Evolutionary conservation across 2,797 vertebrate genomes (phyloP).

Genomic region (Craterocephalus amniculus): DNA sequence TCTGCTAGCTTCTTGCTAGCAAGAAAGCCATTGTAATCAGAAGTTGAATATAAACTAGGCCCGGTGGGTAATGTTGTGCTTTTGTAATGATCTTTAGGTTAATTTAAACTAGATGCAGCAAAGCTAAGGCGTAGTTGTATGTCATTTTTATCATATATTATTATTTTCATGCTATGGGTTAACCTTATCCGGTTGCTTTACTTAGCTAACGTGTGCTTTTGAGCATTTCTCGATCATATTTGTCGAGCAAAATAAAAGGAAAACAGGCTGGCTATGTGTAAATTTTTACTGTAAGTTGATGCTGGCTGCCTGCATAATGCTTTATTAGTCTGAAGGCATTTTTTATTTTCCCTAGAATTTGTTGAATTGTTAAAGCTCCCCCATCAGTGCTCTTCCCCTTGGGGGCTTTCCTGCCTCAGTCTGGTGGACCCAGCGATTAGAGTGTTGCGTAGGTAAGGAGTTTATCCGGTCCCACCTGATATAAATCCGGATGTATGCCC

Average conservation of each 20-base stretch:
- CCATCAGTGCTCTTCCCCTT: constrained; percentile 77
- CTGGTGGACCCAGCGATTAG: constrained; percentile 79
- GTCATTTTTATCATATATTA: no score
- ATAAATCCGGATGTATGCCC: constrained; percentile 54
- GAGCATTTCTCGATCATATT: constrained; percentile 4
- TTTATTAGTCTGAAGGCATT: constrained; percentile 76
- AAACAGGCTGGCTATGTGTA: constrained; percentile 15
- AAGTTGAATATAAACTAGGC: constrained; percentile 29
- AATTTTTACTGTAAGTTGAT: constrained; percentile 36
- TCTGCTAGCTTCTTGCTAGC: constrained; percentile 45
- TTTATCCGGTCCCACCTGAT: constrained; percentile 58
- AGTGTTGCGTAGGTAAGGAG: constrained; percentile 80
- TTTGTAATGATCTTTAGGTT: not conserved
- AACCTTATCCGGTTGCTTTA: not conserved
- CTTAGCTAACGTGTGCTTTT: not conserved
- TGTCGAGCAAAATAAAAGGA: not conserved
- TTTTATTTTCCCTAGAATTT: constrained; percentile 80
- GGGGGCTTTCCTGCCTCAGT: constrained; percentile 79
- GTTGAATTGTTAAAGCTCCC: constrained; percentile 82
- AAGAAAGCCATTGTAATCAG: constrained; percentile 29
- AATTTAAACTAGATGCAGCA: fast-evolving
- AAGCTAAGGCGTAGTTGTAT: fast-evolving
- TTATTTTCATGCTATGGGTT: not conserved
- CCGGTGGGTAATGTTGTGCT: not conserved
- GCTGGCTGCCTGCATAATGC: constrained; percentile 44